A percentile compares a stretch with the other conserved stretches of the same genome.
Conservation (phyloP, 2,113 vertebrate species). For the Jacana jacana region DNA sequence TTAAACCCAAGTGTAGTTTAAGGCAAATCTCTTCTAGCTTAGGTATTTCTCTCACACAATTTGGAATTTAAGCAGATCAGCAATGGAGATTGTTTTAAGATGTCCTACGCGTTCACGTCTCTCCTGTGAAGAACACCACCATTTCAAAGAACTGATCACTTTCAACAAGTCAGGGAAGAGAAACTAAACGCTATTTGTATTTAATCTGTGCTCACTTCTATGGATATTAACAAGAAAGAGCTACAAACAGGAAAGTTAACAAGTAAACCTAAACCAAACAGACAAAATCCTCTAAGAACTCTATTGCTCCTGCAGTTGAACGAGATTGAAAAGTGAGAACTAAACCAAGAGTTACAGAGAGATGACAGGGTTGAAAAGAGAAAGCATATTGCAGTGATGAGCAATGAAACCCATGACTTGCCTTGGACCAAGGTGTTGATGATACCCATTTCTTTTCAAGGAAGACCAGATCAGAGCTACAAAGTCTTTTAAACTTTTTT, state of each 20-base stretch:
- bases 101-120: background rate
- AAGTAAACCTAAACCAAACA: background rate
- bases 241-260: background rate
- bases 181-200: background rate
- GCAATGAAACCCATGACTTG: background rate
- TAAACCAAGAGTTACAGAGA: background rate
- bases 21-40: slow-evolving; percentile 25
- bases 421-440: background rate
- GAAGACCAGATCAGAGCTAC: slow-evolving; percentile 8
- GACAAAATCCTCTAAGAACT: background rate
- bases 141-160: background rate
- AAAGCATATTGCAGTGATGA: background rate
- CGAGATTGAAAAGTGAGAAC: background rate
- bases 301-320: background rate
- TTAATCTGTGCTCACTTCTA: background rate
- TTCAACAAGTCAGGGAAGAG: background rate
- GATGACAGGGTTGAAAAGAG: background rate
- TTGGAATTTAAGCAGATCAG: background rate
- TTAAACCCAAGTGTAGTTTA: slow-evolving; percentile 6
- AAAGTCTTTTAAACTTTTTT: background rate
- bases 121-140: background rate
- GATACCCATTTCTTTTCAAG: background rate
- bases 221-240: background rate
- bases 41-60: background rate
- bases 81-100: background rate